A percentile compares a stretch with the other conserved stretches of the same genome.
Evolutionary conservation across 2,797 vertebrate genomes (phyloP).

Genomic region (Alcedo quadribrachys): DNA sequence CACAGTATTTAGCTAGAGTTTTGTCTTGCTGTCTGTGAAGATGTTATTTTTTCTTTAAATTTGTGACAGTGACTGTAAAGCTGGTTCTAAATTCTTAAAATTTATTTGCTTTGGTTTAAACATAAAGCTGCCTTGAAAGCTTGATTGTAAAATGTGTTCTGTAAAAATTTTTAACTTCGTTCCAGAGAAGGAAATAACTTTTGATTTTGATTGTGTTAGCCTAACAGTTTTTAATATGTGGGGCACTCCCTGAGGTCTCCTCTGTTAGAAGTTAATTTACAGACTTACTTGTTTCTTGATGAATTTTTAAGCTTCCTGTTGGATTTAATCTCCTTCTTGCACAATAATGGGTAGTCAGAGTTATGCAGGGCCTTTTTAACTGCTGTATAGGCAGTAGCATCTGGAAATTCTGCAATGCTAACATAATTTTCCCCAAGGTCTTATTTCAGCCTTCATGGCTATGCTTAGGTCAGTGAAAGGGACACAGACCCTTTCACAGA

Average conservation of each 20-base stretch:
- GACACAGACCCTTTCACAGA: background rate
- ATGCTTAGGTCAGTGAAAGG: background rate
- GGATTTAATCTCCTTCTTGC: background rate
- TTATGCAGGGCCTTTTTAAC: background rate
- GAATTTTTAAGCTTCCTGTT: background rate
- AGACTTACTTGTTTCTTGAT: background rate
- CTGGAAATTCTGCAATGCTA: background rate
- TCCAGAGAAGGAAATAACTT: background rate
- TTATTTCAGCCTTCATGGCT: background rate
- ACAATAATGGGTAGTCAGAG: background rate
- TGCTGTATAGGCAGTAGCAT: background rate
- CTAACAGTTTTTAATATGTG: background rate
- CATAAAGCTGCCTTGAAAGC: background rate
- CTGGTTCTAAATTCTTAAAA: background rate
- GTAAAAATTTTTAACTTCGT: background rate
- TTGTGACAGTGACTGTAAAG: background rate
- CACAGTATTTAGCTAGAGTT: background rate
- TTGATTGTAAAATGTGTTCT: background rate
- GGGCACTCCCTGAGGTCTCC: background rate
- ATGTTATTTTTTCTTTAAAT: background rate
- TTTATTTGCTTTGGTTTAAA: background rate
- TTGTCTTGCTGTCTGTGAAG: background rate
- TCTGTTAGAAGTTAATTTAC: background rate
- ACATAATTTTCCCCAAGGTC: background rate
- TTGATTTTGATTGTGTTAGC: background rate